These are phyloP conservation scores for Tricholauxania praeusta DNA, from an alignment of 2,888 invertebrate species.

Conservation along the genomic window DNA sequence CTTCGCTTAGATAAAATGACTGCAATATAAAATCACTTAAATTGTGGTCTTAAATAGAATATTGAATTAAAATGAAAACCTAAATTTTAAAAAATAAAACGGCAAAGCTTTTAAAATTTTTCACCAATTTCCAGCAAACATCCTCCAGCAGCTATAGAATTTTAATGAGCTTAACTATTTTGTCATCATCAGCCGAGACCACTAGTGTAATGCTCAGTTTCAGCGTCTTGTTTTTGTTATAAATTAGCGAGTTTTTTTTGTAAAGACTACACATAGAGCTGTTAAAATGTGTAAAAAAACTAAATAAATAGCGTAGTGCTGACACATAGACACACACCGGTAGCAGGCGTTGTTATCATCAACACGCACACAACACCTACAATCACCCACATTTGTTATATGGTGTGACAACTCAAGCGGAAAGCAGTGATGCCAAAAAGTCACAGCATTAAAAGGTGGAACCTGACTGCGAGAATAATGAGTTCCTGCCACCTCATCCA, in stretches of 20 bases:
- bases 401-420: background rate
- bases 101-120: no score
- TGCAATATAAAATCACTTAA: no score
- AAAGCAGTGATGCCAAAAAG: background rate
- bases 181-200: background rate
- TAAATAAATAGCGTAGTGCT: background rate
- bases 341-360: background rate
- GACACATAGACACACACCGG: background rate
- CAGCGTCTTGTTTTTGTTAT: background rate
- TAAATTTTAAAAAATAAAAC: no score
- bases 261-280: slow-evolving; percentile 1
- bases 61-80: no score
- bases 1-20: no score
- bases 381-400: background rate
- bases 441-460: background rate
- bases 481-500: slow-evolving; percentile 4
- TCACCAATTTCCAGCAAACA: no score
- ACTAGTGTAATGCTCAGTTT: background rate
- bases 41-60: no score
- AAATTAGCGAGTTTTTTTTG: slow-evolving; percentile 15
- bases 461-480: background rate
- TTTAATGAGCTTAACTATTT: background rate
- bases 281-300: background rate
- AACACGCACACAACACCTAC: background rate
- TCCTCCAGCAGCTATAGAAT: no score